Percentiles rank a stretch among this genome's conserved stretches.
Evolutionary conservation across 2,888 invertebrate genomes (phyloP).

Genomic region (Stenodema calcarata): DNA sequence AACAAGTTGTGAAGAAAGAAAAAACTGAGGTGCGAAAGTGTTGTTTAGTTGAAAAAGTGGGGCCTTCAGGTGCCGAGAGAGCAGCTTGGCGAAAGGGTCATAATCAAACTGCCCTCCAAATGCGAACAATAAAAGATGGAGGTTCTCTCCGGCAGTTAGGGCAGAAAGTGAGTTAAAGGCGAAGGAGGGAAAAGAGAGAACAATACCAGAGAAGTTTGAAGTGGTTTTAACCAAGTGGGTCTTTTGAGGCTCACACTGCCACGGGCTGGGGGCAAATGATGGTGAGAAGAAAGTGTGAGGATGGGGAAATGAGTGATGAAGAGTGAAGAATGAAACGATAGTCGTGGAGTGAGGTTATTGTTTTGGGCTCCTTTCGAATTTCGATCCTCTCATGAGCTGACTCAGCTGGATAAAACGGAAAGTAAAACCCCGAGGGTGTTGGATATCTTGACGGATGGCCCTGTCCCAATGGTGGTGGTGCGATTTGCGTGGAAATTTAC

Average conservation of each 20-base stretch:
- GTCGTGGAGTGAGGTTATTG: too few relatives aligned
- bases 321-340: neutral
- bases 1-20: neutral
- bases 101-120: conserved; percentile 28
- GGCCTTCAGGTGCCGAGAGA: neutral
- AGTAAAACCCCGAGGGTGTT: too few relatives aligned
- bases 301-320: neutral
- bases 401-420: too few relatives aligned
- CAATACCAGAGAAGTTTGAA: conserved; percentile 18
- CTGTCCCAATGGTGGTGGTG: too few relatives aligned
- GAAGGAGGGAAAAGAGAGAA: neutral
- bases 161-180: neutral
- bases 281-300: neutral
- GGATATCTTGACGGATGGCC: too few relatives aligned
- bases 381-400: too few relatives aligned
- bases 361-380: too few relatives aligned
- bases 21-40: neutral
- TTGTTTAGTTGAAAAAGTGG: neutral
- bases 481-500: too few relatives aligned
- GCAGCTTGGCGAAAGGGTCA: neutral
- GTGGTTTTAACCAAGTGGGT: conserved; percentile 34
- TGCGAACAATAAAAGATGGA: conserved; percentile 26
- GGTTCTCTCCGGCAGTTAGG: neutral
- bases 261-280: neutral
- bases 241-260: conserved; percentile 24